Evolutionary conservation across 2,888 invertebrate genomes (phyloP).

Genomic region (Lasioglossum malachurum): DNA sequence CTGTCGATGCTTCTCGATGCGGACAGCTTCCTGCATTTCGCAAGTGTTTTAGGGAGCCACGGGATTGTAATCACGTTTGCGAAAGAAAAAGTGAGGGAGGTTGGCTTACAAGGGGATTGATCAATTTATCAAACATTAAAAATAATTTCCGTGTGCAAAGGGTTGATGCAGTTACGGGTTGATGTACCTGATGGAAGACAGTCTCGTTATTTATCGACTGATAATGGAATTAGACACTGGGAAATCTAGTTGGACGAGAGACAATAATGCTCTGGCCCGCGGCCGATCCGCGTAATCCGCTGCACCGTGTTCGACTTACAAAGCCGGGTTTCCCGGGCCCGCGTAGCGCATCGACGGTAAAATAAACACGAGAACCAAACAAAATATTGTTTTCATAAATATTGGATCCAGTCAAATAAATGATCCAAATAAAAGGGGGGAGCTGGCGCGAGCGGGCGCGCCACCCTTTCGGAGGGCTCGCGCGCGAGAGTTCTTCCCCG

Average conservation of each 20-base stretch:
- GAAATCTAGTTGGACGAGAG: constrained; percentile 11
- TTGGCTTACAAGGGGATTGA: neutral
- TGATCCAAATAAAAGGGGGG: constrained; percentile 20
- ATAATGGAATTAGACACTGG: constrained; percentile 11
- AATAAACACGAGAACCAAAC: constrained; percentile 32
- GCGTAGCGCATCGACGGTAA: neutral
- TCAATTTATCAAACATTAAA: neutral
- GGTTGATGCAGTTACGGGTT: neutral
- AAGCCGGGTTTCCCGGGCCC: constrained; percentile 13
- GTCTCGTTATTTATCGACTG: neutral
- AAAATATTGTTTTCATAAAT: constrained; percentile 53
- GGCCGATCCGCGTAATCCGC: constrained; percentile 31
- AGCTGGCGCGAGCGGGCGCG: neutral
- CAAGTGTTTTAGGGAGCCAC: neutral
- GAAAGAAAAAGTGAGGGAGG: neutral
- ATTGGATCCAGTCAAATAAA: constrained; percentile 38
- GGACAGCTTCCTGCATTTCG: neutral
- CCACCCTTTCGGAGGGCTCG: constrained; percentile 39
- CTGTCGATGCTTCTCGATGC: neutral
- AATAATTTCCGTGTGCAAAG: neutral
- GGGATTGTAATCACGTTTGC: neutral
- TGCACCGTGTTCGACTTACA: constrained; percentile 2
- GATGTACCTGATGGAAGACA: neutral
- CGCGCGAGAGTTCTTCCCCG: constrained; percentile 21
- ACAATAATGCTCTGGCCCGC: neutral